These are phyloP conservation scores for Ancistrus triradiatus DNA, from an alignment of 2,113 vertebrate genomes.

Conservation along the genomic window DNA sequence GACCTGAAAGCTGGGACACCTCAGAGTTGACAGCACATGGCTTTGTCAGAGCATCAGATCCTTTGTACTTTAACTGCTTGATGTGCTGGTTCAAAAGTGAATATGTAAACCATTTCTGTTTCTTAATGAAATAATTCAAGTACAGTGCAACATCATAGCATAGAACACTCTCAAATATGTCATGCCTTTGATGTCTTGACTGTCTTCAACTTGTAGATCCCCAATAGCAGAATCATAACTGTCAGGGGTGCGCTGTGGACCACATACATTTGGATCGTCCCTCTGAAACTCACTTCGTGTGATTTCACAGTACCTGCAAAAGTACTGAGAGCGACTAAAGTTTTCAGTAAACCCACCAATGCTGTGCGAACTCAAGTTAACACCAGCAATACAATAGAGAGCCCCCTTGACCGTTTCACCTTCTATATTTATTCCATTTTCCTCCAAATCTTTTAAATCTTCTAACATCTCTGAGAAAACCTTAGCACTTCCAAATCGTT, in stretches of 20 bases:
- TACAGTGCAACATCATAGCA: constrained; percentile 41
- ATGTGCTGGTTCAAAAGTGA: constrained; percentile 35
- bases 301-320: constrained; percentile 47
- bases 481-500: constrained; percentile 31
- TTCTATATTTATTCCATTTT: constrained; percentile 26
- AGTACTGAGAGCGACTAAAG: constrained; percentile 32
- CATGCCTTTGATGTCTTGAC: constrained; percentile 28
- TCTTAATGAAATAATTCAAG: constrained; percentile 35
- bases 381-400: constrained; percentile 29
- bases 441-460: constrained; percentile 39
- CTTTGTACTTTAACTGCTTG: constrained; percentile 45
- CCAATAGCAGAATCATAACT: constrained; percentile 33
- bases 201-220: constrained; percentile 21
- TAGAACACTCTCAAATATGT: constrained; percentile 43
- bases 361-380: too few species aligned
- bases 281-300: constrained; percentile 30
- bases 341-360: too few species aligned
- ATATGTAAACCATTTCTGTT: constrained; percentile 41
- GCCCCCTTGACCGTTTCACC: constrained; percentile 31
- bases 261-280: constrained; percentile 36
- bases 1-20: constrained; percentile 32
- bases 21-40: constrained; percentile 41
- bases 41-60: constrained; percentile 42
- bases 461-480: constrained; percentile 38
- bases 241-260: constrained; percentile 37